A percentile compares a stretch with the other conserved stretches of the same genome.
These are phyloP conservation scores for Shargacucullia verbasci DNA, from an alignment of 2,888 invertebrate species.

Conservation along the genomic window DNA sequence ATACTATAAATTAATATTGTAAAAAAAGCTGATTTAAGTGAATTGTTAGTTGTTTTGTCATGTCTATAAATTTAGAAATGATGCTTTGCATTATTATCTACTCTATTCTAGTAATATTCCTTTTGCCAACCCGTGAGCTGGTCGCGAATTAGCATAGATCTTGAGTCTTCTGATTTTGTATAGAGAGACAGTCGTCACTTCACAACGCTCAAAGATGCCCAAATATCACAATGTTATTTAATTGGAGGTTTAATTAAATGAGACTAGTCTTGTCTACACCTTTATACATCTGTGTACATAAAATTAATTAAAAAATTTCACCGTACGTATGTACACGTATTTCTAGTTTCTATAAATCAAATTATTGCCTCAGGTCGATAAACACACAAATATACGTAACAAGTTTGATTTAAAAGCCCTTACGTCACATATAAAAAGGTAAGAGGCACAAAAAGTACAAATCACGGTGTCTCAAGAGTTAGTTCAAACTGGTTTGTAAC, in stretches of 20 bases:
- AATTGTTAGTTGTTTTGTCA: slow-evolving; percentile 8
- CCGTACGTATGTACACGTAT: too few species aligned
- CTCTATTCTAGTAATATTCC: not conserved
- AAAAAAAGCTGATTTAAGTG: slow-evolving; percentile 4
- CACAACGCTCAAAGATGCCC: too few species aligned
- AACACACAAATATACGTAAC: slow-evolving; percentile 16
- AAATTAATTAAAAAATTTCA: too few species aligned
- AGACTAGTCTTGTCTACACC: too few species aligned
- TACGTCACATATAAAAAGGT: slow-evolving; percentile 44
- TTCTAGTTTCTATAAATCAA: too few species aligned
- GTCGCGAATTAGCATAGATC: too few species aligned
- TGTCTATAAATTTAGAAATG: not conserved
- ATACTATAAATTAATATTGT: slow-evolving; percentile 4
- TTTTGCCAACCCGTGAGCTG: not conserved
- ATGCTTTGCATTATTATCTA: not conserved
- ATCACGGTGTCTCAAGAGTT: slow-evolving; percentile 34
- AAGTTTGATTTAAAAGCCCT: slow-evolving; percentile 20
- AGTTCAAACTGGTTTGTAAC: slow-evolving; percentile 48
- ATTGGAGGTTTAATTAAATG: too few species aligned
- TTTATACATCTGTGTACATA: too few species aligned
- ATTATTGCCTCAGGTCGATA: too few species aligned
- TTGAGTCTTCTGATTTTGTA: too few species aligned
- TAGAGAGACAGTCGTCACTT: too few species aligned
- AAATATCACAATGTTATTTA: too few species aligned
- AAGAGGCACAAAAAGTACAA: slow-evolving; percentile 42